Conservation (phyloP, 2,888 invertebrate genomes). For the Hoplodrina ambigua region DNA sequence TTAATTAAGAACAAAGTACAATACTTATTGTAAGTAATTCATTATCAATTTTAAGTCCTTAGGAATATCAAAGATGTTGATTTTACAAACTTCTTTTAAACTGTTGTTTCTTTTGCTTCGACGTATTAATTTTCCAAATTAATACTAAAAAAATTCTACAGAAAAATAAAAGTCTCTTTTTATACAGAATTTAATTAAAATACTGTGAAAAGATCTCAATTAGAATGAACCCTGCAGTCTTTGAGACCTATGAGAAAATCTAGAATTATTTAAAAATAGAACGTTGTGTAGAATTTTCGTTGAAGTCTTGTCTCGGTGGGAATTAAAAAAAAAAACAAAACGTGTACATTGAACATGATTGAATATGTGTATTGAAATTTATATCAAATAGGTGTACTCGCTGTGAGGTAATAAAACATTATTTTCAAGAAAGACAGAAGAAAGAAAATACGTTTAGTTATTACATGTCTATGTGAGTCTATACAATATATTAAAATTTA, state of each 20-base stretch:
- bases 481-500: too few species aligned
- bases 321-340: slow-evolving; percentile 3
- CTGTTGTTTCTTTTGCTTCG: slow-evolving; percentile 49
- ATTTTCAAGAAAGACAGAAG: too few species aligned
- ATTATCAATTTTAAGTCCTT: slow-evolving; percentile 45
- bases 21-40: slow-evolving; percentile 32
- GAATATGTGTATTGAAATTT: slow-evolving; percentile 7
- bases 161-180: slow-evolving; percentile 29
- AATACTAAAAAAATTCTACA: background rate
- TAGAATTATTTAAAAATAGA: slow-evolving; percentile 12
- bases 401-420: background rate
- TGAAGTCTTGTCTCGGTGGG: background rate
- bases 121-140: slow-evolving; percentile 46
- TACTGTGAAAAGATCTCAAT: slow-evolving; percentile 19
- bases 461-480: too few species aligned
- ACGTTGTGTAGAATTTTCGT: slow-evolving; percentile 2
- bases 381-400: slow-evolving; percentile 1
- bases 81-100: slow-evolving; percentile 38
- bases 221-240: slow-evolving; percentile 27
- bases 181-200: slow-evolving; percentile 41
- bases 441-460: too few species aligned
- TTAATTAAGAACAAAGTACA: slow-evolving; percentile 46
- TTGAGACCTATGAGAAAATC: slow-evolving; percentile 17
- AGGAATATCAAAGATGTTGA: slow-evolving; percentile 51
- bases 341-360: background rate